These are phyloP conservation scores for Ctenochaetus hawaiiensis DNA, from an alignment of 2,797 vertebrate genomes.

Conservation along the genomic window DNA sequence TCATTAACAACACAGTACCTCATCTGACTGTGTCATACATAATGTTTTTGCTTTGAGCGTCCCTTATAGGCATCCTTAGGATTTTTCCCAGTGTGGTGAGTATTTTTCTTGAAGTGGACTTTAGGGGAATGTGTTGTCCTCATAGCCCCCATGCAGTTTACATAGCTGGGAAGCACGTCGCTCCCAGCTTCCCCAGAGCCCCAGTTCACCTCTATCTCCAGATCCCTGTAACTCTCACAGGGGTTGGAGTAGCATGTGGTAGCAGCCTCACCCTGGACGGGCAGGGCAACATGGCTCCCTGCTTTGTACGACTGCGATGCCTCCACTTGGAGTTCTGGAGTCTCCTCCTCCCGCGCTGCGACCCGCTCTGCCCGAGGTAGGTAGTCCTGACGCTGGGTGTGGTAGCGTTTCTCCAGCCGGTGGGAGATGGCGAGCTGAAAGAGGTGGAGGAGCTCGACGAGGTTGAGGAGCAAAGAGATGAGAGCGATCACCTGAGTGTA, in stretches of 20 bases:
- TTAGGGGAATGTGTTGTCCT: conserved; percentile 56
- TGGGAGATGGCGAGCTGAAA: conserved; percentile 75
- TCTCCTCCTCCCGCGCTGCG: not conserved
- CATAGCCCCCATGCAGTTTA: conserved; percentile 73
- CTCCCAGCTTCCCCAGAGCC: conserved; percentile 24
- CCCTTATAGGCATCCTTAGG: conserved; percentile 62
- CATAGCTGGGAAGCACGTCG: conserved; percentile 79
- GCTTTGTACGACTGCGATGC: conserved; percentile 38
- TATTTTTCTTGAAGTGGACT: conserved; percentile 63
- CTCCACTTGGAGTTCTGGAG: conserved; percentile 13
- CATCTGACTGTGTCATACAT: conserved; percentile 73
- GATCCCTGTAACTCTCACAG: conserved; percentile 57
- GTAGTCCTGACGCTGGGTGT: not conserved
- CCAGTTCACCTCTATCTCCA: conserved; percentile 57
- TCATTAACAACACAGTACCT: not conserved
- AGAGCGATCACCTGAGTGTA: conserved; percentile 85
- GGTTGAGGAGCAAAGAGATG: conserved; percentile 86
- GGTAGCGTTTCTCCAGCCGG: conserved; percentile 71
- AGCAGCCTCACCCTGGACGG: conserved; percentile 28
- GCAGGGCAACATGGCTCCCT: conserved; percentile 43
- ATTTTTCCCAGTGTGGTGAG: conserved; percentile 54
- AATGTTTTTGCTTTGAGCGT: conserved; percentile 75
- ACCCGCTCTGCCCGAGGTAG: conserved; percentile 22
- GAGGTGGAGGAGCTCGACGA: conserved; percentile 85
- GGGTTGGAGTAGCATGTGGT: conserved; percentile 43